Percentiles rank a stretch among this genome's conserved stretches.
Evolutionary conservation across 2,797 vertebrate genomes (phyloP).

Genomic region (Sarcoramphus papa): DNA sequence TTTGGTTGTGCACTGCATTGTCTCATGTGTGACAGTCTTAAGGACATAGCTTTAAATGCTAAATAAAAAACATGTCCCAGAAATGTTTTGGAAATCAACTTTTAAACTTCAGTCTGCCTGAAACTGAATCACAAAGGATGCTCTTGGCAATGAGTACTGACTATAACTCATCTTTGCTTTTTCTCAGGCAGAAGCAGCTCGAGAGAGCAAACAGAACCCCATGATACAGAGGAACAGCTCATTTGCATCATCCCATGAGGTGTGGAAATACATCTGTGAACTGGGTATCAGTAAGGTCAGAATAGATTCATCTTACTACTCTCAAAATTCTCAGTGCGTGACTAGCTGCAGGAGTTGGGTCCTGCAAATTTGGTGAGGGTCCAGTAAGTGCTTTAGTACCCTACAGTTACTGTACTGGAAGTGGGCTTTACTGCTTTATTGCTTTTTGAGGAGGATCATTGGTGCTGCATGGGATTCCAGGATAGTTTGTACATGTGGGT

Average conservation of each 20-base stretch:
- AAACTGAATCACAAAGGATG: background rate
- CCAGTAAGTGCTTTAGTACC: background rate
- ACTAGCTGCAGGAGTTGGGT: background rate
- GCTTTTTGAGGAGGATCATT: background rate
- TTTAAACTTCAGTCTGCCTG: background rate
- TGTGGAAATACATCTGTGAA: constrained; percentile 98
- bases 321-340: background rate
- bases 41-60: background rate
- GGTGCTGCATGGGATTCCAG: background rate
- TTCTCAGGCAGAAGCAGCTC: constrained; percentile 86
- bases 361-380: background rate
- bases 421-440: background rate
- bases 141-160: background rate
- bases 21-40: background rate
- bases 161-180: background rate
- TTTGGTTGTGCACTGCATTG: background rate
- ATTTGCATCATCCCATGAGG: constrained; percentile 93
- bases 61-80: background rate
- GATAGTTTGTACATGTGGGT: background rate
- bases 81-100: background rate
- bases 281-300: constrained; percentile 96
- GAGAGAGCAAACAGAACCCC: constrained; percentile 92
- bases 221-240: constrained; percentile 96
- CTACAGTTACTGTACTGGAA: background rate
- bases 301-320: background rate